Evolutionary conservation across 2,113 vertebrate genomes (phyloP).

Genomic region (Rattus rattus): DNA sequence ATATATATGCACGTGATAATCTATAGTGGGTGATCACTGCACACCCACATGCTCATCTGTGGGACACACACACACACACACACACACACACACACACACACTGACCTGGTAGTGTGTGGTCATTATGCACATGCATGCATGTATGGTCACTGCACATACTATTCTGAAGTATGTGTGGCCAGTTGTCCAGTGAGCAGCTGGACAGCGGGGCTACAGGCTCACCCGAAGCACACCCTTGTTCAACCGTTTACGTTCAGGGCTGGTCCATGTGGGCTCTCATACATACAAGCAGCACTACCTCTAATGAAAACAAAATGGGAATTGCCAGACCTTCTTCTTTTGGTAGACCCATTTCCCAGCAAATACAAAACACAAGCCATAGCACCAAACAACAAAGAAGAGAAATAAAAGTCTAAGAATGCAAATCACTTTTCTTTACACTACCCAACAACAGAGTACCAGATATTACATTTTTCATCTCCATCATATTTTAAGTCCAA

Average conservation of each 20-base stretch:
- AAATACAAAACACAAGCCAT: conserved; percentile 55
- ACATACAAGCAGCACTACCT: conserved; percentile 36
- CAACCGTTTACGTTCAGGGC: not conserved
- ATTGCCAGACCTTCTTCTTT: conserved; percentile 45
- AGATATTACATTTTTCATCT: conserved; percentile 80
- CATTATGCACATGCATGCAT: not conserved
- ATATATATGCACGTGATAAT: not conserved
- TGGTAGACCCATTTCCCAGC: not conserved
- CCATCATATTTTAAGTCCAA: conserved; percentile 80
- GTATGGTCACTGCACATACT: too few species aligned
- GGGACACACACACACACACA: not conserved
- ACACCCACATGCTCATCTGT: not conserved
- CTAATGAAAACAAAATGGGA: conserved; percentile 14
- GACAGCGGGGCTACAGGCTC: rapidly evolving
- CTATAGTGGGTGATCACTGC: not conserved
- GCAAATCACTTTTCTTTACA: conserved; percentile 80
- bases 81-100: not conserved
- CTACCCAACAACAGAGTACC: conserved; percentile 69
- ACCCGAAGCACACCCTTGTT: not conserved
- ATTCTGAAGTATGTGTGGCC: not conserved
- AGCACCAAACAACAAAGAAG: conserved; percentile 17
- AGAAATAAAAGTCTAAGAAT: conserved; percentile 58
- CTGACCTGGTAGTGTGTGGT: not conserved
- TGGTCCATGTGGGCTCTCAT: not conserved
- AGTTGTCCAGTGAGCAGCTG: not conserved